Evolutionary conservation across 2,113 vertebrate species (phyloP).

Genomic region (Salminus brasiliensis): DNA sequence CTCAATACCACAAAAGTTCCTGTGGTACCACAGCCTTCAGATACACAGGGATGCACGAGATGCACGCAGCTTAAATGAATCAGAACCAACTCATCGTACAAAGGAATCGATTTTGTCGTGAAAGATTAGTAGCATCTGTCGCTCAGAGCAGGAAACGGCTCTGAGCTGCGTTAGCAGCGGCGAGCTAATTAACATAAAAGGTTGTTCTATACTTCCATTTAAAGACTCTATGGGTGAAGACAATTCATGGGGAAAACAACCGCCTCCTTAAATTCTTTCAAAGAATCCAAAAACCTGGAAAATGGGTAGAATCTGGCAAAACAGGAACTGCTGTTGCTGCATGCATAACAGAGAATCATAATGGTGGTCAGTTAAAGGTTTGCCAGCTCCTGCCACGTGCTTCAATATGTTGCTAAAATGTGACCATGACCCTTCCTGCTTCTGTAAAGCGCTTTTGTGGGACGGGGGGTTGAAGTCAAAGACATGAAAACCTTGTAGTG

Average conservation of each 20-base stretch:
- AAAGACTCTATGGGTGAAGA: not conserved
- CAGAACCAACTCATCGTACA: not conserved
- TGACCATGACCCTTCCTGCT: slow-evolving; percentile 24
- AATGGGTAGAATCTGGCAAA: not conserved
- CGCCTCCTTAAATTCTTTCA: not conserved
- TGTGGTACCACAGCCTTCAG: not conserved
- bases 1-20: not conserved
- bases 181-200: not conserved
- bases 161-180: not conserved
- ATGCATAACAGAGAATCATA: slow-evolving; percentile 18
- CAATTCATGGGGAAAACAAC: not conserved
- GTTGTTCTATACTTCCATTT: not conserved
- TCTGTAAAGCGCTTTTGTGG: not conserved
- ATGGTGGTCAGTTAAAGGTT: not conserved
- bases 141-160: not conserved
- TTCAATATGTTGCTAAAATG: slow-evolving; percentile 24
- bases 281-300: not conserved
- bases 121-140: not conserved
- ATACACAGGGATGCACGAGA: not conserved
- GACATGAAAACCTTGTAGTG: slow-evolving; percentile 23
- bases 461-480: not conserved
- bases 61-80: not conserved
- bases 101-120: not conserved
- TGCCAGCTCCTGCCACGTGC: slow-evolving; percentile 3
- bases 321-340: not conserved